phyloP scores from a whole-genome alignment of 2,113 vertebrate species.

The Aphyosemion australe region DNA sequence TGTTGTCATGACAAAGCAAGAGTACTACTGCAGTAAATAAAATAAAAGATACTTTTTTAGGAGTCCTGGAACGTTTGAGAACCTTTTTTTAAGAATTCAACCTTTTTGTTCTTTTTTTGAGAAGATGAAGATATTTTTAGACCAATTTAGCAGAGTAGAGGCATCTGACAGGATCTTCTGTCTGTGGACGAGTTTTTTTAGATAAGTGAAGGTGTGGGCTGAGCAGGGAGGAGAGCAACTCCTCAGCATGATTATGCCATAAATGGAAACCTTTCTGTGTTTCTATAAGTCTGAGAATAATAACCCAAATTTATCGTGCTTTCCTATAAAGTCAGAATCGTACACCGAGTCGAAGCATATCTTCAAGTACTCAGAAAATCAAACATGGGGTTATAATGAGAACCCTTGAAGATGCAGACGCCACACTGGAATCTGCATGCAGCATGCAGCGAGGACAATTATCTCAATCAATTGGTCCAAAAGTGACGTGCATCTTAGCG shows the following conservation, averaged over 20 bases:
- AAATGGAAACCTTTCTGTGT: conserved; percentile 11
- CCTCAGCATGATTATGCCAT: conserved; percentile 5
- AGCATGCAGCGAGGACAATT: conserved; percentile 6
- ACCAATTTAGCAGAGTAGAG: conserved; percentile 38
- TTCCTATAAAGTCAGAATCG: neutral
- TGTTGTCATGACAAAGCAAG: neutral
- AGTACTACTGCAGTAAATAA: no score
- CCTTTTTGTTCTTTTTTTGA: neutral
- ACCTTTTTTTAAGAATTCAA: neutral
- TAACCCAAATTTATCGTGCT: neutral
- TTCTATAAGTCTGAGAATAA: neutral
- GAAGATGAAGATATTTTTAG: conserved; percentile 28
- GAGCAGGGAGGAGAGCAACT: conserved; percentile 13
- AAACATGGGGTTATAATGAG: neutral
- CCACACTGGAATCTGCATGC: neutral
- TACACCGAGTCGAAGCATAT: neutral
- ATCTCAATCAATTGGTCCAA: conserved; percentile 33
- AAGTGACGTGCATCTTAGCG: neutral
- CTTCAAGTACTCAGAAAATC: neutral
- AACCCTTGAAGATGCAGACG: neutral
- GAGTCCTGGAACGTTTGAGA: conserved; percentile 19
- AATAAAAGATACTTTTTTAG: neutral
- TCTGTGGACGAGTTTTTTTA: conserved; percentile 7
- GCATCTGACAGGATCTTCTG: conserved; percentile 43
- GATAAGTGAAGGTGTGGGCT: conserved; percentile 11